Percentiles rank a stretch among this genome's conserved stretches.
Evolutionary conservation across 2,113 vertebrate genomes (phyloP).

Genomic region (Melospiza melodia): DNA sequence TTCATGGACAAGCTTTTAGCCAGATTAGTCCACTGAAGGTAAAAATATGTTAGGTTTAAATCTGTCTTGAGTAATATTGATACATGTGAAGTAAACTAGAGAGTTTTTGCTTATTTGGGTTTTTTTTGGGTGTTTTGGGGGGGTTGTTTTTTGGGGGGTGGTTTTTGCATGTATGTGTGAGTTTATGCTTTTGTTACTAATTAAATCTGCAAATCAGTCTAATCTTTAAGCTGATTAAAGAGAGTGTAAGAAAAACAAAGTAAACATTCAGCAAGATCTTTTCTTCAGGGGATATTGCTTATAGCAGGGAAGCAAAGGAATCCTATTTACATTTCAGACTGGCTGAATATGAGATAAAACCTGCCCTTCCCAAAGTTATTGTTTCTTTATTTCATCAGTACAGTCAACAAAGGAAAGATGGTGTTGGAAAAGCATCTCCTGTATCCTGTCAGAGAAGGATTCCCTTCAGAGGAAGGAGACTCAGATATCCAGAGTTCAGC

Average conservation of each 20-base stretch:
- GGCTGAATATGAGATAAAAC: not conserved
- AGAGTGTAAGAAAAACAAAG: not conserved
- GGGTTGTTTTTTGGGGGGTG: not conserved
- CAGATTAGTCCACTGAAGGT: not conserved
- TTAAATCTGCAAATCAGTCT: not conserved
- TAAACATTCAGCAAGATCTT: not conserved
- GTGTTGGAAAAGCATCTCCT: not conserved
- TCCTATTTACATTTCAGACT: not conserved
- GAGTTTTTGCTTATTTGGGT: not conserved
- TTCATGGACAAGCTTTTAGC: not conserved
- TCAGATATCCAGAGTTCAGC: not conserved
- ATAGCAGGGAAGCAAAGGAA: not conserved
- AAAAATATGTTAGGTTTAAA: not conserved
- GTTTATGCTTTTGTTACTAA: not conserved
- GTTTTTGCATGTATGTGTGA: not conserved
- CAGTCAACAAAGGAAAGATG: accelerated
- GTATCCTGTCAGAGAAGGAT: not conserved
- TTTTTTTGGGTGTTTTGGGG: not conserved
- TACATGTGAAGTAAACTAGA: not conserved
- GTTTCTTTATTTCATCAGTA: not conserved
- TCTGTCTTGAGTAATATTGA: not conserved
- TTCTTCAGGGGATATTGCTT: not conserved
- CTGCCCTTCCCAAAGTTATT: not conserved
- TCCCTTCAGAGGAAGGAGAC: not conserved
- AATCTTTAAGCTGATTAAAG: not conserved